These are phyloP conservation scores for Malthinus flaveolus DNA, from an alignment of 2,888 invertebrate species.

Conservation along the genomic window DNA sequence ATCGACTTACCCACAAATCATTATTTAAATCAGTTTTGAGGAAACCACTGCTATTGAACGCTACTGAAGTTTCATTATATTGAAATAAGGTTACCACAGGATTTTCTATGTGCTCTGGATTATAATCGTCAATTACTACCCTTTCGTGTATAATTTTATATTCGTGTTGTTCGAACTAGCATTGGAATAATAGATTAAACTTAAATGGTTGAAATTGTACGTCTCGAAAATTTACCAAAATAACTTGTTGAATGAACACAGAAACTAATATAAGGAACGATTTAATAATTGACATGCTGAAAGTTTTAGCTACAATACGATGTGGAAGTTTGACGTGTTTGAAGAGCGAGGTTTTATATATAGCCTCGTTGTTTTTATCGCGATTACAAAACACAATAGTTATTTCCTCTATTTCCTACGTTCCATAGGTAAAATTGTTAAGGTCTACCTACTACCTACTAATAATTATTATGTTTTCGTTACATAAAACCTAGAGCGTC, in stretches of 20 bases:
- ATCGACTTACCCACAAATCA: conserved; percentile 8
- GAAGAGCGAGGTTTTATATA: too few species aligned
- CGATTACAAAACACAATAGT: too few species aligned
- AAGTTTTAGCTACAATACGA: too few species aligned
- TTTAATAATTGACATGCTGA: not conserved
- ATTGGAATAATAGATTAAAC: not conserved
- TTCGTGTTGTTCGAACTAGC: conserved; percentile 12
- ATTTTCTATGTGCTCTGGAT: conserved; percentile 8
- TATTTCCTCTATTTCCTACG: too few species aligned
- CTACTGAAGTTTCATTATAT: conserved; percentile 8
- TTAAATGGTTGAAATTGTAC: not conserved
- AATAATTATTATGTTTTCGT: too few species aligned
- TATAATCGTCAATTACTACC: conserved; percentile 12
- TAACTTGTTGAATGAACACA: conserved; percentile 5
- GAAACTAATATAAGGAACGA: not conserved
- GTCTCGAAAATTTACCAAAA: conserved; percentile 2
- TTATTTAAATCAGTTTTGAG: conserved; percentile 2
- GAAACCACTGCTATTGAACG: conserved; percentile 5
- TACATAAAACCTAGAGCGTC: too few species aligned
- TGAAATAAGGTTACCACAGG: conserved; percentile 11
- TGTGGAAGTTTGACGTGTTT: too few species aligned
- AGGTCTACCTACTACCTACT: too few species aligned
- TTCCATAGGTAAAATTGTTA: too few species aligned
- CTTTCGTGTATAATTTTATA: conserved; percentile 10
- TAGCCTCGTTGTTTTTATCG: too few species aligned